These are phyloP conservation scores for Smittia sp. DNA, from an alignment of 2,888 invertebrate genomes.

Conservation along the genomic window DNA sequence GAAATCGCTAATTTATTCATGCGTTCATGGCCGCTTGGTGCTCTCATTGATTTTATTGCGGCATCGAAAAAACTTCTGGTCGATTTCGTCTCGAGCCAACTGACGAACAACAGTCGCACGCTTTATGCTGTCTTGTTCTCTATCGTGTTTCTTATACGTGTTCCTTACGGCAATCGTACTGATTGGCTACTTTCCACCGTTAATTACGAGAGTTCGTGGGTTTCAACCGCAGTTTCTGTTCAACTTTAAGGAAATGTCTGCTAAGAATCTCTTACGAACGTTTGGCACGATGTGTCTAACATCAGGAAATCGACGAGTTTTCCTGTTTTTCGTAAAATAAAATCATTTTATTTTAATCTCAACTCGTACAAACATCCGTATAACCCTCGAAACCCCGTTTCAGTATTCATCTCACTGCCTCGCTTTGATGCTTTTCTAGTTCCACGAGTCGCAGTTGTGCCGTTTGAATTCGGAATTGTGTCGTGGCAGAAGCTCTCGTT, in stretches of 20 bases:
- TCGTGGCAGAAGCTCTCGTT: neutral
- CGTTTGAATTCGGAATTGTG: neutral
- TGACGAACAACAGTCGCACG: neutral
- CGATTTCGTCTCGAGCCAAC: neutral
- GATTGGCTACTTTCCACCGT: neutral
- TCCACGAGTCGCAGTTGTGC: neutral
- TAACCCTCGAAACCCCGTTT: neutral
- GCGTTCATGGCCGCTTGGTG: conserved; percentile 27
- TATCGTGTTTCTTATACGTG: conserved; percentile 40
- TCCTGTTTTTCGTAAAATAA: too few relatives aligned
- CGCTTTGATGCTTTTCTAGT: neutral
- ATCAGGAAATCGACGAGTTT: too few relatives aligned
- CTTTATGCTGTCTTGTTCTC: conserved; percentile 13
- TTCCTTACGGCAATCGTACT: conserved; percentile 19
- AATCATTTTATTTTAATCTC: too few relatives aligned
- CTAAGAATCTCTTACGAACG: too few relatives aligned
- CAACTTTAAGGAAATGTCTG: too few relatives aligned
- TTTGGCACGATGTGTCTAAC: too few relatives aligned
- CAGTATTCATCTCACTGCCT: too few relatives aligned
- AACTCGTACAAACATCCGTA: too few relatives aligned
- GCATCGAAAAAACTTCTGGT: conserved; percentile 33
- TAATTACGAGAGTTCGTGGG: conserved; percentile 10
- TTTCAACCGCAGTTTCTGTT: too few relatives aligned
- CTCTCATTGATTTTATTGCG: conserved; percentile 35
- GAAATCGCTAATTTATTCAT: conserved; percentile 38